Evolutionary conservation across 2,113 vertebrate species (phyloP).

Genomic region (Nipponia nippon): DNA sequence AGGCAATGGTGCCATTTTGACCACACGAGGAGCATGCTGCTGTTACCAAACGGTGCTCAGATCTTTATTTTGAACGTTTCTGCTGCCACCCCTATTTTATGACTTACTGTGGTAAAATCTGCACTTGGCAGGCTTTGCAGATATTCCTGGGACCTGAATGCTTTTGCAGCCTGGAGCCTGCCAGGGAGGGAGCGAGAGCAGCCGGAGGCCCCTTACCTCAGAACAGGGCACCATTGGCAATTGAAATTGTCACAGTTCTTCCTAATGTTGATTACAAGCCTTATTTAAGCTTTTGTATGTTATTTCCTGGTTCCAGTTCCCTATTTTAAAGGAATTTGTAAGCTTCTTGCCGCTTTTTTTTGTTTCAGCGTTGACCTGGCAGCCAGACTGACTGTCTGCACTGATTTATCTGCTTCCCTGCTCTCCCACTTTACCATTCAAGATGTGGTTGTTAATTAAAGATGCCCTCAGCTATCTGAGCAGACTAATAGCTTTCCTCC

Average conservation of each 20-base stretch:
- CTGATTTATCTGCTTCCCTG: background rate
- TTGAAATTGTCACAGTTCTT: background rate
- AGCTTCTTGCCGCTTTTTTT: background rate
- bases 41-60: background rate
- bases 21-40: background rate
- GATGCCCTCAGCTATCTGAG: background rate
- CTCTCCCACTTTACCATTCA: background rate
- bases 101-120: background rate
- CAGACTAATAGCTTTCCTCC: background rate
- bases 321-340: background rate
- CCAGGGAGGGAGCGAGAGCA: background rate
- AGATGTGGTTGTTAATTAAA: background rate
- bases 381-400: background rate
- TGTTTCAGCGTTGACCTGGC: background rate
- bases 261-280: background rate
- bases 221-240: background rate
- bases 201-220: background rate
- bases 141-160: background rate
- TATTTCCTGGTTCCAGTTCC: background rate
- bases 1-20: background rate
- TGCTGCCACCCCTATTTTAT: background rate
- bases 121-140: background rate
- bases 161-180: background rate
- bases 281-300: background rate
- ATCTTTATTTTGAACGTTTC: background rate